Evolutionary conservation across 2,113 vertebrate genomes (phyloP), one percentile per base, ranked within the genome.

Genomic region (Rattus norvegicus): DNA sequence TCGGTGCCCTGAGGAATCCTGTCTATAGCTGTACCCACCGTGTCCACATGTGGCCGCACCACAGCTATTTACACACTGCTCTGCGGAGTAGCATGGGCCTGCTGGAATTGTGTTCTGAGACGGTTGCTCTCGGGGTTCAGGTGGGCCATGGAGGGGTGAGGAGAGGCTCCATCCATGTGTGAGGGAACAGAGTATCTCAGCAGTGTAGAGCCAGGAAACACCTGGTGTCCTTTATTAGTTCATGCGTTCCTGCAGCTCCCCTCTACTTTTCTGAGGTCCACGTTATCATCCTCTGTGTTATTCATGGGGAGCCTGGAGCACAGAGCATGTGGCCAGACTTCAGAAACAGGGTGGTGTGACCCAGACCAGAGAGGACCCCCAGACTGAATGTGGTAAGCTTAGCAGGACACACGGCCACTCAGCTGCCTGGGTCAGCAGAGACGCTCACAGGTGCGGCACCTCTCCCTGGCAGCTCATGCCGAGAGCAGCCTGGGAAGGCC

Each of bases 211-310:
- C 26, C 22, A 14, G 11, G 67, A 30, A 47, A 36, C 67, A 67
- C 16, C 67, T 83, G 63, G 70, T 0, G 1, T 43, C 26, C 24
- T n/a, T 33, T 11, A 0, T 2, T 28, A 63, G 13, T 5, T 49
- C 10, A 5, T 8, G 0, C 10, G 36, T 59, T 24, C 73, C 47
- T 19, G 0, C 54, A 28, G 26, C 36, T 75, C 54, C 54, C 3
- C 61, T 22, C 26, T 2, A 19, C 28, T 54, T 93, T n/a, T 22
- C 2, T 47, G 49, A 56, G 56, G n/a, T 6, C 69, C 26, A 8
- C 24, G 12, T 5, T 28, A 20, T 73, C 28, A 39, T 14, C 47
- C 43, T 33, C 28, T 13, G 10, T 28, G 63, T 92, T 24, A 12
- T 2, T 56, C 0, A 8, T 20, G 72, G 39, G 76, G 56, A 70